phyloP scores from a whole-genome alignment of 53 echinoderm and acorn worm species.

The Temnopleurus reevesii region DNA sequence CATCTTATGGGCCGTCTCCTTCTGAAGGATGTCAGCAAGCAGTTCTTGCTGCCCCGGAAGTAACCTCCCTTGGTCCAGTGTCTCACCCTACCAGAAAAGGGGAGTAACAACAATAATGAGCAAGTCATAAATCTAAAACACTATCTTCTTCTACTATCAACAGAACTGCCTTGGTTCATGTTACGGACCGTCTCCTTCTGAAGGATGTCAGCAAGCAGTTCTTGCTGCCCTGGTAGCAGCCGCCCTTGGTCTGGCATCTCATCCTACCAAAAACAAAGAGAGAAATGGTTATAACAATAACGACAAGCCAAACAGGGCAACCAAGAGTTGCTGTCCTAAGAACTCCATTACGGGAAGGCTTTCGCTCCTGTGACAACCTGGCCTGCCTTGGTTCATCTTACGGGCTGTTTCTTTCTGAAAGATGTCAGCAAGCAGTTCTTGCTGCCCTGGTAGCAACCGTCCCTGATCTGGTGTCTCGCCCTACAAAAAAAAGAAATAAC shows the following conservation, averaged over 20 bases:
- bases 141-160: too few species aligned
- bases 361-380: neutral
- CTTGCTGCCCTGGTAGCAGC: too few species aligned
- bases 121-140: too few species aligned
- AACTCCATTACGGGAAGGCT: neutral
- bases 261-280: too few species aligned
- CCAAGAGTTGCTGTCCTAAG: neutral
- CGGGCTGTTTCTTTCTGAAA: neutral
- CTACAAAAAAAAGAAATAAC: neutral
- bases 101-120: too few species aligned
- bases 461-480: neutral
- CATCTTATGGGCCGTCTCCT: neutral
- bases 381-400: neutral
- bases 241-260: too few species aligned
- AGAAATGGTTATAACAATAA: too few species aligned
- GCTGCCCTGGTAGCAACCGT: constrained; percentile 1
- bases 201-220: too few species aligned
- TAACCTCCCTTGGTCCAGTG: constrained; percentile 30
- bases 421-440: neutral
- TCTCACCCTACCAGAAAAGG: constrained; percentile 17
- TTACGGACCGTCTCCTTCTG: too few species aligned
- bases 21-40: neutral
- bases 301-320: too few species aligned
- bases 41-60: constrained; percentile 25
- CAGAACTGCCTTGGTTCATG: neutral